A percentile compares a stretch with the other conserved stretches of the same genome.
Evolutionary conservation across 2,888 invertebrate genomes (phyloP).

Genomic region (Eremobia ochroleuca): DNA sequence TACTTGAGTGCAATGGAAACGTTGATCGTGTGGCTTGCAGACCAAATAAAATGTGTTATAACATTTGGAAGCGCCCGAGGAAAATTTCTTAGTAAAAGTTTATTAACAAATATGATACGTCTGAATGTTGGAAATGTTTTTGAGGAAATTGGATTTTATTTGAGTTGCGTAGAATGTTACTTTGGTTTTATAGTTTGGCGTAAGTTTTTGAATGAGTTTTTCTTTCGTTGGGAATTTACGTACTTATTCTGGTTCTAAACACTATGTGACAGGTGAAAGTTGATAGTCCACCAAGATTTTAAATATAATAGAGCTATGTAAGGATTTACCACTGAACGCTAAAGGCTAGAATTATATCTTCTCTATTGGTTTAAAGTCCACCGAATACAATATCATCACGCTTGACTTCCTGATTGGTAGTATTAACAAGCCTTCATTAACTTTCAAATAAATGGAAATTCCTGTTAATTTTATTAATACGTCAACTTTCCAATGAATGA

Average conservation of each 20-base stretch:
- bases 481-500: neutral
- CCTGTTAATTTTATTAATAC: constrained; percentile 1
- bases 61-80: constrained; percentile 44
- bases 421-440: neutral
- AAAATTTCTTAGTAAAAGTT: constrained; percentile 57
- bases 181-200: neutral
- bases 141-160: constrained; percentile 39
- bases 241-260: neutral
- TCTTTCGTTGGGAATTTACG: constrained; percentile 8
- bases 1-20: constrained; percentile 59
- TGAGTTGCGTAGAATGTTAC: constrained; percentile 7
- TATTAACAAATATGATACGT: constrained; percentile 47
- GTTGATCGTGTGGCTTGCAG: constrained; percentile 47
- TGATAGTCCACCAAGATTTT: too few species aligned
- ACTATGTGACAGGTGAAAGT: neutral
- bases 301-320: neutral
- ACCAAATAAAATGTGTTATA: constrained; percentile 53
- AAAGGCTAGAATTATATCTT: neutral
- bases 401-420: neutral
- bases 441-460: neutral
- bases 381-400: neutral
- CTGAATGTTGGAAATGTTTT: constrained; percentile 21
- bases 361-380: neutral
- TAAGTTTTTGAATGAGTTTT: neutral
- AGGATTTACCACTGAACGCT: too few species aligned